These are phyloP conservation scores for Nomada goodeniana DNA, from an alignment of 2,888 invertebrate genomes.

Conservation along the genomic window DNA sequence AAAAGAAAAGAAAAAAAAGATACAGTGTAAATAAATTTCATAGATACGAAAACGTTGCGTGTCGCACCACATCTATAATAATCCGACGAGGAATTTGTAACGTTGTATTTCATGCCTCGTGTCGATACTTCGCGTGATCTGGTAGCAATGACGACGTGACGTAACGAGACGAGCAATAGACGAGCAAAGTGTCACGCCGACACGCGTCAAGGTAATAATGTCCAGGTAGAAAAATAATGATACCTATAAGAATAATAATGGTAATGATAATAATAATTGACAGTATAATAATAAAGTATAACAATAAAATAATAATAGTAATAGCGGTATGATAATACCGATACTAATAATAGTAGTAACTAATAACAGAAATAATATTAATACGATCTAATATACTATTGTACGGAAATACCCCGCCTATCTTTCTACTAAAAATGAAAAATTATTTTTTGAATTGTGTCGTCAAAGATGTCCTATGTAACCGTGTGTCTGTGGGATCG, in stretches of 20 bases:
- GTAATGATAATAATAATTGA: conserved; percentile 62
- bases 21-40: conserved; percentile 75
- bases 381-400: conserved; percentile 74
- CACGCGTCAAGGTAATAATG: conserved; percentile 66
- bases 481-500: conserved; percentile 69
- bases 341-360: conserved; percentile 65
- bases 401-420: conserved; percentile 78
- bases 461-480: conserved; percentile 74
- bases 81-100: conserved; percentile 38
- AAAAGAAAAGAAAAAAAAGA: neutral
- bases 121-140: conserved; percentile 45
- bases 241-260: conserved; percentile 61
- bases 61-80: conserved; percentile 33
- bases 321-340: conserved; percentile 67
- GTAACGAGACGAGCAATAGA: conserved; percentile 61
- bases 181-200: conserved; percentile 37
- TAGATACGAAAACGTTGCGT: conserved; percentile 50
- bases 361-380: conserved; percentile 64
- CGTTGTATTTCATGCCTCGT: conserved; percentile 40
- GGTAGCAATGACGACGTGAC: conserved; percentile 40
- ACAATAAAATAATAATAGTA: conserved; percentile 67
- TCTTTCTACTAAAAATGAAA: conserved; percentile 80
- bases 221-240: conserved; percentile 70
- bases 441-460: conserved; percentile 82
- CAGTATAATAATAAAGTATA: too few species aligned